Conservation (phyloP, 1,140 invertebrate species). For the Drosophila ercepeae region DNA sequence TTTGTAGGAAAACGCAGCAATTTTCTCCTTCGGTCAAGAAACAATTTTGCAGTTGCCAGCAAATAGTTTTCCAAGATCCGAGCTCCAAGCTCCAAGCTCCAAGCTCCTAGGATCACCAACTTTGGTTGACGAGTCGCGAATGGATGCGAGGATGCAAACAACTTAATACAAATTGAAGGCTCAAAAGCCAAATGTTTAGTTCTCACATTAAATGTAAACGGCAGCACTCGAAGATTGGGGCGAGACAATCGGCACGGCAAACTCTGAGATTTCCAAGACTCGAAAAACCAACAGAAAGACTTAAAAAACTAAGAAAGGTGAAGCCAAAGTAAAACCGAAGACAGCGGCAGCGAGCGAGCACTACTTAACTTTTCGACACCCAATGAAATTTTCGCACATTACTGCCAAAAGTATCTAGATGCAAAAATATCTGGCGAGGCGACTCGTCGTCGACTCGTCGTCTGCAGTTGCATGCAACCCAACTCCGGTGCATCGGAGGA, state of each 20-base stretch:
- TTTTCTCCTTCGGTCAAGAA: slow-evolving; percentile 36
- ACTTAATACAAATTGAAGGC: slow-evolving; percentile 82
- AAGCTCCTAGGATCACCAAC: neutral
- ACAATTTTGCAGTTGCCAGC: slow-evolving; percentile 50
- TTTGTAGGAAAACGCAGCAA: slow-evolving; percentile 54
- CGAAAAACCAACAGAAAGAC: neutral
- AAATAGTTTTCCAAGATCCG: slow-evolving; percentile 36
- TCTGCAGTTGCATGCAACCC: slow-evolving; percentile 56
- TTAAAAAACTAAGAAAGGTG: neutral
- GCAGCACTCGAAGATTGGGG: slow-evolving; percentile 49
- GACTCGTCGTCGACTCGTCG: slow-evolving; percentile 13
- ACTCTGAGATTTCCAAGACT: slow-evolving; percentile 19
- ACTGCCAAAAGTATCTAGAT: slow-evolving; percentile 83
- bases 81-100: neutral
- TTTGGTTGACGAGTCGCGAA: slow-evolving; percentile 45
- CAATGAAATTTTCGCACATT: slow-evolving; percentile 83
- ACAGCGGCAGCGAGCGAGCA: slow-evolving; percentile 69
- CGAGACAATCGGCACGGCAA: slow-evolving; percentile 24
- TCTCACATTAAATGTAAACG: slow-evolving; percentile 76
- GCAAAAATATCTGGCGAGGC: slow-evolving; percentile 71
- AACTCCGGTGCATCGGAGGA: slow-evolving; percentile 9
- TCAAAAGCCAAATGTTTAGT: slow-evolving; percentile 78
- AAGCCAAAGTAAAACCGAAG: slow-evolving; percentile 17
- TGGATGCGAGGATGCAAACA: slow-evolving; percentile 64
- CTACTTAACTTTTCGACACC: slow-evolving; percentile 82